Percentiles rank a stretch among this genome's conserved stretches.
Evolutionary conservation across 1,140 invertebrate genomes (phyloP).

Genomic region (Tenebrio molitor): DNA sequence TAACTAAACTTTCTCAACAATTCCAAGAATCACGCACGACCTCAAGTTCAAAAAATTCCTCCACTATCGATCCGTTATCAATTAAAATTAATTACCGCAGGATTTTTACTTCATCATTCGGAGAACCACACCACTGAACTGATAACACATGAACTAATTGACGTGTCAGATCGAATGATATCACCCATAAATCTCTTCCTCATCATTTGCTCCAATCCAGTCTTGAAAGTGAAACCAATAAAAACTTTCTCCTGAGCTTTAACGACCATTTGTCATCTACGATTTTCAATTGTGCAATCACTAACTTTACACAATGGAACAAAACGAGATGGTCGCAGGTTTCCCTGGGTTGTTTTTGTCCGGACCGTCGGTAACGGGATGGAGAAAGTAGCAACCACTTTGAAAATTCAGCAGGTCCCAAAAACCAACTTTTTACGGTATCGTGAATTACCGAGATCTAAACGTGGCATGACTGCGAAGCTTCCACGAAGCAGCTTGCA

Average conservation of each 20-base stretch:
- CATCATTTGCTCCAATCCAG: slow-evolving; percentile 15
- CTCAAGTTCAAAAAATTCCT: slow-evolving; percentile 16
- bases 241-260: slow-evolving; percentile 2
- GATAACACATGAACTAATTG: slow-evolving; percentile 49
- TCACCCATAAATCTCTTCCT: slow-evolving; percentile 15
- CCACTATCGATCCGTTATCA: slow-evolving; percentile 16
- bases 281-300: no score
- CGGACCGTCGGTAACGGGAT: slow-evolving; percentile 36
- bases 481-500: background rate
- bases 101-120: slow-evolving; percentile 10
- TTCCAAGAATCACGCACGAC: background rate
- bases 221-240: background rate
- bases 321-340: background rate
- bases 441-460: slow-evolving; percentile 24
- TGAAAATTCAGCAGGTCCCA: slow-evolving; percentile 48
- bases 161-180: slow-evolving; percentile 44
- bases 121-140: slow-evolving; percentile 22
- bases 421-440: background rate
- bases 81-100: slow-evolving; percentile 32
- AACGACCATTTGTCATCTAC: background rate
- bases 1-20: no score
- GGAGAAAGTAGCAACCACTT: slow-evolving; percentile 52
- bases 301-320: no score
- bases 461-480: slow-evolving; percentile 15
- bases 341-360: slow-evolving; percentile 41